Conservation (phyloP, 2,797 vertebrate genomes). For the Notolepis coatsorum region DNA sequence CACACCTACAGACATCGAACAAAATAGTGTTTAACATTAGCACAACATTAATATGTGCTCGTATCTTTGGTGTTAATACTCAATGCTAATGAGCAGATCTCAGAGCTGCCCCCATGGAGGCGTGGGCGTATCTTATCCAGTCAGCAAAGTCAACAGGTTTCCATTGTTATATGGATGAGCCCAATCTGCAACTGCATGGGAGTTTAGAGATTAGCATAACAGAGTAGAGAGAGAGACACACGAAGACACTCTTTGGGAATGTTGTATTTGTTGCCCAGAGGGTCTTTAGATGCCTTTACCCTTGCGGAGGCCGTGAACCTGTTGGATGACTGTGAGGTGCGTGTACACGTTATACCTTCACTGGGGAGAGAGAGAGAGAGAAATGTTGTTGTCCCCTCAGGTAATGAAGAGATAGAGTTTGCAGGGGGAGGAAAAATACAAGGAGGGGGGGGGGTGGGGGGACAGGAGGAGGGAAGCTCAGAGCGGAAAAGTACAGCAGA, state of each 20-base stretch:
- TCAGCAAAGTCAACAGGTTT: slow-evolving; percentile 63
- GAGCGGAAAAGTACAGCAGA: slow-evolving; percentile 80
- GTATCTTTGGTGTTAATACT: slow-evolving; percentile 58
- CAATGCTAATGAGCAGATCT: slow-evolving; percentile 71
- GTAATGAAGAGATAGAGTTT: slow-evolving; percentile 12
- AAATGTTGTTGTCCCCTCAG: slow-evolving; percentile 23
- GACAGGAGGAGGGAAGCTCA: slow-evolving; percentile 14
- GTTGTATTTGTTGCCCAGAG: slow-evolving; percentile 43
- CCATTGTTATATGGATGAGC: slow-evolving; percentile 65
- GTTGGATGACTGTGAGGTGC: slow-evolving; percentile 36
- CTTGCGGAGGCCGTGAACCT: no score
- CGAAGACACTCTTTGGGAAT: slow-evolving; percentile 40
- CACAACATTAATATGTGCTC: slow-evolving; percentile 57
- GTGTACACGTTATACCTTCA: slow-evolving; percentile 52
- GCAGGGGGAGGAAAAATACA: background rate
- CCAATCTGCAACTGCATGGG: slow-evolving; percentile 66
- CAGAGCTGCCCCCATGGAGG: slow-evolving; percentile 28
- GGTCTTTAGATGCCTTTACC: slow-evolving; percentile 48
- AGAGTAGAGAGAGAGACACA: slow-evolving; percentile 33
- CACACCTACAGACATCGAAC: slow-evolving; percentile 33
- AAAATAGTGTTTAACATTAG: slow-evolving; percentile 41
- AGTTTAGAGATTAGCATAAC: slow-evolving; percentile 74
- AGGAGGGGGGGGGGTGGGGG: slow-evolving; percentile 15
- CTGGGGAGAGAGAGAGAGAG: background rate
- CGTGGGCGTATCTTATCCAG: slow-evolving; percentile 56